Conservation (phyloP, 2,888 invertebrate genomes). For the Axea sp. region DNA sequence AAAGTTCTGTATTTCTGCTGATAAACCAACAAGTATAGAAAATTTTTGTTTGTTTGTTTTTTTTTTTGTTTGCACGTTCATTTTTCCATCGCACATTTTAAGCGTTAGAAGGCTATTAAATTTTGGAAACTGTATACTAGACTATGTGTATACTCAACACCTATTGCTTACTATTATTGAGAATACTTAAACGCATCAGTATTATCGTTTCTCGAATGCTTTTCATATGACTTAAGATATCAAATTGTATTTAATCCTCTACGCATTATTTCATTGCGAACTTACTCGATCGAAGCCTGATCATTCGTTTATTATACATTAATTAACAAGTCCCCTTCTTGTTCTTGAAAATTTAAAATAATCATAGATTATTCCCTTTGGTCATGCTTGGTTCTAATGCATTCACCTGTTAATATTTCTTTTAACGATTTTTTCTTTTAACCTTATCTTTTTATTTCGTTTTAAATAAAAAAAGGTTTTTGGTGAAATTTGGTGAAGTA, state of each 20-base stretch:
- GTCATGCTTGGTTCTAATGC: too few species aligned
- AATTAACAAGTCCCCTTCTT: neutral
- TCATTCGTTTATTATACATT: neutral
- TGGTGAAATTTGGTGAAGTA: too few species aligned
- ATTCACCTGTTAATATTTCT: too few species aligned
- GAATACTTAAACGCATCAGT: conserved; percentile 74
- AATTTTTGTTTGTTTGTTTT: too few species aligned
- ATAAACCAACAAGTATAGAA: conserved; percentile 59
- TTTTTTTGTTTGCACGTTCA: conserved; percentile 54
- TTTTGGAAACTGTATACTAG: conserved; percentile 74
- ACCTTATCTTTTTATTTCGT: too few species aligned
- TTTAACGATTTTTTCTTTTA: too few species aligned
- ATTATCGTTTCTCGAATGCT: conserved; percentile 69
- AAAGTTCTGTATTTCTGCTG: conserved; percentile 69
- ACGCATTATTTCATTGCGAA: conserved; percentile 3
- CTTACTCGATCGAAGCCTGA: neutral
- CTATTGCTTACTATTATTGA: conserved; percentile 61
- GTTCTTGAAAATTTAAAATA: too few species aligned
- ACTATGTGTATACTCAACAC: conserved; percentile 42
- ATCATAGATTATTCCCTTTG: too few species aligned
- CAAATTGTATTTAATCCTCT: conserved; percentile 28
- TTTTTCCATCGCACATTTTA: conserved; percentile 58
- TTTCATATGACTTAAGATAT: conserved; percentile 46
- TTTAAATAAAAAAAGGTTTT: too few species aligned
- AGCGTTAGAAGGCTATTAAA: conserved; percentile 74